Percentiles rank a stretch among this genome's conserved stretches.
These are phyloP conservation scores for Dyspetes luteomarginatus DNA, from an alignment of 2,888 invertebrate genomes.

Conservation along the genomic window DNA sequence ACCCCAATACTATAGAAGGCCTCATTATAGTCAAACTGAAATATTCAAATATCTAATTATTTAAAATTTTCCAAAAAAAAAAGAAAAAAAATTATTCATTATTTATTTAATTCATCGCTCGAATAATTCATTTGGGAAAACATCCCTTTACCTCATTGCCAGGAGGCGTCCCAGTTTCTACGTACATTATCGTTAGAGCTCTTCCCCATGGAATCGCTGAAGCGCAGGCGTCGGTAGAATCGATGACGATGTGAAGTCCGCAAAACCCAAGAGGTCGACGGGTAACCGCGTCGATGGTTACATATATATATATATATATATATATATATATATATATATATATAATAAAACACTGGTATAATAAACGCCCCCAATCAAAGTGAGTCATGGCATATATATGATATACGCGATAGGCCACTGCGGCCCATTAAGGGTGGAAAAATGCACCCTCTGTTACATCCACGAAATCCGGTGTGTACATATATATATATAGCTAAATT, in stretches of 20 bases:
- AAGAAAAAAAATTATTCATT: background rate
- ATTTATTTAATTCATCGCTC: background rate
- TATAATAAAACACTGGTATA: background rate
- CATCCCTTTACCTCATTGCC: background rate
- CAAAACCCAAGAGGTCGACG: conserved; percentile 47
- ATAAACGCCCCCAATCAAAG: conserved; percentile 21
- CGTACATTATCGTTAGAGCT: background rate
- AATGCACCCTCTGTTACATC: background rate
- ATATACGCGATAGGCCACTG: background rate
- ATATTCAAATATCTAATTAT: background rate
- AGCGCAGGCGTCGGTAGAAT: conserved; percentile 67
- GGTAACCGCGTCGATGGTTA: conserved; percentile 13
- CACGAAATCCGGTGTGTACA: no score
- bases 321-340: background rate
- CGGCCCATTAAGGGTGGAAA: background rate
- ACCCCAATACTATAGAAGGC: background rate
- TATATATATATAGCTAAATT: background rate
- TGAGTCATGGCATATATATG: background rate
- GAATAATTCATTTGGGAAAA: background rate
- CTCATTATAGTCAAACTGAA: background rate
- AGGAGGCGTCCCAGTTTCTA: background rate
- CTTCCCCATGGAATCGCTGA: conserved; percentile 18
- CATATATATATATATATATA: conserved; percentile 1
- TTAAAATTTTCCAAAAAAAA: background rate
- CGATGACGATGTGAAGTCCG: conserved; percentile 69